Evolutionary conservation across 53 echinoderm and acorn worm genomes (phyloP).

Genomic region (Henricia sp.): DNA sequence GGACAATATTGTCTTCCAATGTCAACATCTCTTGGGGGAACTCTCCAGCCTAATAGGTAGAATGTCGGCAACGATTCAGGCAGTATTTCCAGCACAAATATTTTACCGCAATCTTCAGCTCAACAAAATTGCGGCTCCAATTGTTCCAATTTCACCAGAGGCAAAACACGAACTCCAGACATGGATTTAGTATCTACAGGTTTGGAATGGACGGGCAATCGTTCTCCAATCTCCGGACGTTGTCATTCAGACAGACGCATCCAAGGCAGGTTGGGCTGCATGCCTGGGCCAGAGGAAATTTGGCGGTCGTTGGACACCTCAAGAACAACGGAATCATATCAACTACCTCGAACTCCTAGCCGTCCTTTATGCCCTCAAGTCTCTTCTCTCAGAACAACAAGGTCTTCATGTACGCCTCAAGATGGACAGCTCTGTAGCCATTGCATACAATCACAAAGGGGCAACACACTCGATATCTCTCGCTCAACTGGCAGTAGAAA

Average conservation of each 20-base stretch:
- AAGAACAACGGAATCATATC: background rate
- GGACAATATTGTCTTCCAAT: background rate
- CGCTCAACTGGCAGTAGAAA: too few relatives aligned
- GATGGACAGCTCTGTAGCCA: background rate
- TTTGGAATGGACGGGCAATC: background rate
- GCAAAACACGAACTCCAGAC: background rate
- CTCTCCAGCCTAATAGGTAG: background rate
- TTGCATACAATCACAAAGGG: background rate
- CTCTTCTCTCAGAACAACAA: background rate
- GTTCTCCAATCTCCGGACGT: background rate
- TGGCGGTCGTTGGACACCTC: background rate
- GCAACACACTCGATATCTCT: too few relatives aligned
- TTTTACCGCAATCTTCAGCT: background rate
- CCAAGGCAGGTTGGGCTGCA: conserved; percentile 1
- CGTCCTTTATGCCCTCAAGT: background rate
- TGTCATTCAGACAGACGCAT: conserved; percentile 10
- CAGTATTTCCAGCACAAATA: background rate
- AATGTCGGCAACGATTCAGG: background rate
- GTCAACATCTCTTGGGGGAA: too few relatives aligned
- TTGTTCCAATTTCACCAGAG: background rate
- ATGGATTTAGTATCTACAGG: background rate
- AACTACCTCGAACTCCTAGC: background rate
- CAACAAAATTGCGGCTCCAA: background rate
- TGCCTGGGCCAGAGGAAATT: background rate
- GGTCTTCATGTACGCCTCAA: background rate